Percentiles rank a stretch among this genome's conserved stretches.
These are phyloP conservation scores for Tinea pellionella DNA, from an alignment of 2,888 invertebrate species.

Conservation along the genomic window DNA sequence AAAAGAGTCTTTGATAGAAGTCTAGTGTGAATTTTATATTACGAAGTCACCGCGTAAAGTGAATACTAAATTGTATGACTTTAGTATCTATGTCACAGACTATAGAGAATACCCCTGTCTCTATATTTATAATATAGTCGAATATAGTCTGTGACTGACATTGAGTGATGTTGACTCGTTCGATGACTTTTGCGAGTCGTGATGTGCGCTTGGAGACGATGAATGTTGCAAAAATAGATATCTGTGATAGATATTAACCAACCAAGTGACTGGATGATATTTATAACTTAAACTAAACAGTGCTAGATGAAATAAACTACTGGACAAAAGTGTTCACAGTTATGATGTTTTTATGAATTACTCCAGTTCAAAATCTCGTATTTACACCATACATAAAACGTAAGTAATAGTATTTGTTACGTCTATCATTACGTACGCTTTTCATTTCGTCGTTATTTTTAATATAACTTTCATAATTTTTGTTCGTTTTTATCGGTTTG, in stretches of 20 bases:
- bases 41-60: no score
- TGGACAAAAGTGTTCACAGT: not conserved
- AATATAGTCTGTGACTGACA: no score
- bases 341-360: not conserved
- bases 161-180: no score
- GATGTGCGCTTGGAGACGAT: not conserved
- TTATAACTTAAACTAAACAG: not conserved
- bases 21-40: no score
- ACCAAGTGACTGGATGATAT: not conserved
- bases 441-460: slow-evolving; percentile 3
- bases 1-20: no score
- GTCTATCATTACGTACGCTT: not conserved
- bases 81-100: no score
- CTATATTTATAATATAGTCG: no score
- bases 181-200: no score
- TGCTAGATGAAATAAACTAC: not conserved
- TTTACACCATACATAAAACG: not conserved
- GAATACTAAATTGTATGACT: no score
- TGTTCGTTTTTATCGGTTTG: slow-evolving; percentile 12
- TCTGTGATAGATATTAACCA: no score
- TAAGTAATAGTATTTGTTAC: not conserved
- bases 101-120: no score
- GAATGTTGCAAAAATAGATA: not conserved
- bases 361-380: not conserved
- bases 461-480: not conserved